Percentiles rank a stretch among this genome's conserved stretches.
These are phyloP conservation scores for Sphaerophoria rueppellii DNA, from an alignment of 2,888 invertebrate species.

Conservation along the genomic window DNA sequence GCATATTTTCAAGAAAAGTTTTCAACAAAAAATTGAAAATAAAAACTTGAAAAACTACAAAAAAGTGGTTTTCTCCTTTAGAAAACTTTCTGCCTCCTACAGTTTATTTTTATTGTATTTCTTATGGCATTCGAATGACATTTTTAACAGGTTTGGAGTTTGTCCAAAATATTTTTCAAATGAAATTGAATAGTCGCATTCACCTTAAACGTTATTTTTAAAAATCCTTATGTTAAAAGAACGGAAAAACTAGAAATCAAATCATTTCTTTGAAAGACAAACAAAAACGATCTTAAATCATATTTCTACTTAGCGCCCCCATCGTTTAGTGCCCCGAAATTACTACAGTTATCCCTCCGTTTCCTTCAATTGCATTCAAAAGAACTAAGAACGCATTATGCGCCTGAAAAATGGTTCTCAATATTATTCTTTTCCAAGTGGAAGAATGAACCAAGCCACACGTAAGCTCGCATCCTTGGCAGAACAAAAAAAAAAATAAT, in stretches of 20 bases:
- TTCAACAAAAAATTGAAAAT: background rate
- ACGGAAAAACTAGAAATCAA: too few species aligned
- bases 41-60: slow-evolving; percentile 9
- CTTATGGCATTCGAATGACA: background rate
- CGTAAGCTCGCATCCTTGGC: slow-evolving; percentile 4
- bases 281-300: too few species aligned
- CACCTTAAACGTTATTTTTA: too few species aligned
- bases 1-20: slow-evolving; percentile 38
- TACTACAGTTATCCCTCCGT: too few species aligned
- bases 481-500: slow-evolving; percentile 38
- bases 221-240: too few species aligned
- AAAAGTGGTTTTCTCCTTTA: slow-evolving; percentile 29
- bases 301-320: too few species aligned
- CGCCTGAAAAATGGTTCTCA: slow-evolving; percentile 45
- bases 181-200: too few species aligned
- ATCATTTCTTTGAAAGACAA: too few species aligned
- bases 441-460: background rate
- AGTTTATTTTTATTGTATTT: background rate
- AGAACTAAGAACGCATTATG: background rate
- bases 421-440: slow-evolving; percentile 47
- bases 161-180: too few species aligned
- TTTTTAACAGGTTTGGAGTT: background rate
- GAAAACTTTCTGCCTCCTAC: slow-evolving; percentile 34
- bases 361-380: background rate
- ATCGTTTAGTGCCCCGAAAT: background rate